phyloP scores from a whole-genome alignment of 1,140 invertebrate genomes.

The Lineus longissimus region DNA sequence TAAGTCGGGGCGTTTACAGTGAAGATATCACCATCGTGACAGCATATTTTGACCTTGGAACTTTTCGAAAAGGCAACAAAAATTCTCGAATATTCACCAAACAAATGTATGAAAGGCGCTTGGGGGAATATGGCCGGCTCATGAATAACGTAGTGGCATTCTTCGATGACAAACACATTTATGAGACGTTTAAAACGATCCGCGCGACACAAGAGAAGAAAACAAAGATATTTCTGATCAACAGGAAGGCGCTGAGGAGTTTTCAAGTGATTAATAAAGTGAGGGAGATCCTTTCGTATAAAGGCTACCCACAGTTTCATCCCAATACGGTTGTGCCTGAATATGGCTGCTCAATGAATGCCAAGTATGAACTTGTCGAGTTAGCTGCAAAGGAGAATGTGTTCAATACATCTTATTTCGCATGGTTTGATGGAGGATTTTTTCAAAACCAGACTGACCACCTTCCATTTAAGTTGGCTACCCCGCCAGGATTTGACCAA shows the following conservation, averaged over 20 bases:
- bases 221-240: constrained; percentile 19
- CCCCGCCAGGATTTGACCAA: not conserved
- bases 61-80: constrained; percentile 28
- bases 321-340: constrained; percentile 28
- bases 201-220: constrained; percentile 7
- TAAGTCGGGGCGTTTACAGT: no score
- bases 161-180: constrained; percentile 23
- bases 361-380: constrained; percentile 27
- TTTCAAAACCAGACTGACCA: constrained; percentile 18
- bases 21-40: constrained; percentile 36
- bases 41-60: constrained; percentile 34
- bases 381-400: constrained; percentile 14
- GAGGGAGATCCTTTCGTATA: constrained; percentile 20
- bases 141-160: constrained; percentile 27
- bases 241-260: constrained; percentile 22
- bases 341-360: constrained; percentile 29
- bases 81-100: not conserved
- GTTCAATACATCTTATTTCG: constrained; percentile 23
- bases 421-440: constrained; percentile 37
- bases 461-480: not conserved
- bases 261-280: constrained; percentile 26
- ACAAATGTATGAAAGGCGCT: constrained; percentile 20
- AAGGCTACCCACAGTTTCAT: constrained; percentile 23
- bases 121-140: constrained; percentile 13
- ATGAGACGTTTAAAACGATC: constrained; percentile 13